These are phyloP conservation scores for Leptatherina wallacei DNA, from an alignment of 2,797 vertebrate genomes.

Conservation along the genomic window DNA sequence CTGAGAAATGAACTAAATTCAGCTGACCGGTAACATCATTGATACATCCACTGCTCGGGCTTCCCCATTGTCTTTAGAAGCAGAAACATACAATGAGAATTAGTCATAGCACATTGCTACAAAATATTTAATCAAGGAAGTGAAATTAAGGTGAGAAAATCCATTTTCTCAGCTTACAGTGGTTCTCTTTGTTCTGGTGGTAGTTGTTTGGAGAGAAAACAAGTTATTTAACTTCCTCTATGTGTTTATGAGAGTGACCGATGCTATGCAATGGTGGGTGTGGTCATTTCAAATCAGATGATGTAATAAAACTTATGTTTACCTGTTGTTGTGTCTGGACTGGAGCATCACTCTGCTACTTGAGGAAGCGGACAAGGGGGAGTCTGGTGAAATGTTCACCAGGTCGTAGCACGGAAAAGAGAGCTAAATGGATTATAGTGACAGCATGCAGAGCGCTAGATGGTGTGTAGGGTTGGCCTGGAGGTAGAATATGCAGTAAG, in stretches of 20 bases:
- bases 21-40: not conserved
- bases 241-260: not conserved
- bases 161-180: not conserved
- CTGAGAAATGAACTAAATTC: too few relatives aligned
- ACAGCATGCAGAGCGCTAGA: constrained; percentile 28
- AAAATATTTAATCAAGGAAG: not conserved
- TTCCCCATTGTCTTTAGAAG: too few relatives aligned
- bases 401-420: constrained; percentile 17
- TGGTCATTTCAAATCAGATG: not conserved
- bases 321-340: constrained; percentile 4
- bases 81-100: not conserved
- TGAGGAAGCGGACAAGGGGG: constrained; percentile 11
- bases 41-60: too few relatives aligned
- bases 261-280: too few relatives aligned
- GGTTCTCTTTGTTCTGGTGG: not conserved
- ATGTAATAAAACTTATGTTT: not conserved
- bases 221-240: not conserved
- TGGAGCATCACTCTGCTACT: constrained; percentile 13
- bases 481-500: constrained; percentile 12
- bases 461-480: constrained; percentile 17
- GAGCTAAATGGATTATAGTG: constrained; percentile 38
- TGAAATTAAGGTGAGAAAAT: not conserved
- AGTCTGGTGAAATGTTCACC: constrained; percentile 10
- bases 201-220: not conserved
- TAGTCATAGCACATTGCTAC: not conserved